phyloP scores from a whole-genome alignment of 2,888 invertebrate genomes.

The Agonopterix heracliana region DNA sequence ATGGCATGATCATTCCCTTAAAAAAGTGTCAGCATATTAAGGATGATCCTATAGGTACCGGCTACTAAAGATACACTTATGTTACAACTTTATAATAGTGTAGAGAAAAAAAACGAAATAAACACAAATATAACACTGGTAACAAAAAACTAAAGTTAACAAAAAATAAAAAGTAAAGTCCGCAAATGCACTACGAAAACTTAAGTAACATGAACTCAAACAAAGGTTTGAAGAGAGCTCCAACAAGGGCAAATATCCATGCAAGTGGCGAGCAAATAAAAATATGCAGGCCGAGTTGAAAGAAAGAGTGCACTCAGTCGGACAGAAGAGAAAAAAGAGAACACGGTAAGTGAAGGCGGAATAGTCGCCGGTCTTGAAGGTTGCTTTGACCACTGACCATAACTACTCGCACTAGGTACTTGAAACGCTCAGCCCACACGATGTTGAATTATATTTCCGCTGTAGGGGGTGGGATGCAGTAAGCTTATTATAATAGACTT shows the following conservation, averaged over 20 bases:
- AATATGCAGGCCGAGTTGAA: conserved; percentile 39
- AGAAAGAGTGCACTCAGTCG: conserved; percentile 36
- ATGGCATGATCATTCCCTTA: too few relatives aligned
- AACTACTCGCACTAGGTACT: conserved; percentile 28
- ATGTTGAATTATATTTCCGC: too few relatives aligned
- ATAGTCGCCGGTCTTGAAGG: conserved; percentile 44
- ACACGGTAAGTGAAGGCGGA: conserved; percentile 39
- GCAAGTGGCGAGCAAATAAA: conserved; percentile 48
- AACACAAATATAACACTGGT: too few relatives aligned
- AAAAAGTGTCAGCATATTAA: too few relatives aligned
- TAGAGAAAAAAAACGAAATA: too few relatives aligned
- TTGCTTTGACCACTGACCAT: conserved; percentile 53
- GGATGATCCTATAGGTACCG: too few relatives aligned
- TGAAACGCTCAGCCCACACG: conserved; percentile 18
- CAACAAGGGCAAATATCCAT: conserved; percentile 51
- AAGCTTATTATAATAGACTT: too few relatives aligned
- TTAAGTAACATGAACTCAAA: neutral
- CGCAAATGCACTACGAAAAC: neutral
- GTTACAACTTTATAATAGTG: too few relatives aligned
- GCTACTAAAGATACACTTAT: too few relatives aligned
- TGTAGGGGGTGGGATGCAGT: too few relatives aligned
- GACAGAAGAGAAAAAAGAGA: conserved; percentile 30
- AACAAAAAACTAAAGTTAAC: too few relatives aligned
- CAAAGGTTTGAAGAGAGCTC: conserved; percentile 21
- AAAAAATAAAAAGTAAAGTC: neutral